Percentiles rank a stretch among this genome's conserved stretches.
phyloP scores from a whole-genome alignment of 2,113 vertebrate species.

The Scatophagus argus region DNA sequence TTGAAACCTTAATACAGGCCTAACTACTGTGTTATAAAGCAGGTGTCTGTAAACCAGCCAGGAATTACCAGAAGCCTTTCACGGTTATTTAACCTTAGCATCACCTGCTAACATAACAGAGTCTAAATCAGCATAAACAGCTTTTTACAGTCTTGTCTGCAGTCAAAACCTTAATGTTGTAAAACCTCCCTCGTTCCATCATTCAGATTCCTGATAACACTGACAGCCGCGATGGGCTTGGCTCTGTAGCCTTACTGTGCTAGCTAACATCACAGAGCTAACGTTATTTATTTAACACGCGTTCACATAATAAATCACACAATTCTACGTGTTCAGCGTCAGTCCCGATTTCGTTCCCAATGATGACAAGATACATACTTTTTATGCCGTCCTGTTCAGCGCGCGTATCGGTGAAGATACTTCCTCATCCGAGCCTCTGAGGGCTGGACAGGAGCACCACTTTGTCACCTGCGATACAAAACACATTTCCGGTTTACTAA shows the following conservation, averaged over 20 bases:
- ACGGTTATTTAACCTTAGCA: not conserved
- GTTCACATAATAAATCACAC: not conserved
- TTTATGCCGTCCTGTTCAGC: constrained; percentile 19
- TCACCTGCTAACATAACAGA: not conserved
- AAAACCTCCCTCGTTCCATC: constrained; percentile 46
- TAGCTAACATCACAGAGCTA: constrained; percentile 38
- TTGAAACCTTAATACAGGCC: constrained; percentile 16
- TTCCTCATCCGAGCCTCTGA: constrained; percentile 71
- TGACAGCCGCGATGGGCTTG: constrained; percentile 56
- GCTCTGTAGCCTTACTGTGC: constrained; percentile 26
- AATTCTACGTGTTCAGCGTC: not conserved
- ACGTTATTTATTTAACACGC: not conserved
- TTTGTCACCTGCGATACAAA: not conserved
- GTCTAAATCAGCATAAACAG: not conserved
- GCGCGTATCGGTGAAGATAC: constrained; percentile 29
- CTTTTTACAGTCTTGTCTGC: no score
- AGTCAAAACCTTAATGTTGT: not conserved
- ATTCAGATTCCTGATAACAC: constrained; percentile 17
- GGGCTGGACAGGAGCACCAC: constrained; percentile 46
- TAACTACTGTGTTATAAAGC: constrained; percentile 2
- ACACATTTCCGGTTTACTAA: constrained; percentile 50
- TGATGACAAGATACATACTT: constrained; percentile 42
- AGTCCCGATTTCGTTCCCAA: not conserved
- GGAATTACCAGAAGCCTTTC: not conserved
- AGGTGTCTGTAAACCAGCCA: constrained; percentile 32